phyloP scores from a whole-genome alignment of 2,113 vertebrate species.

The Anoura caudifer region DNA sequence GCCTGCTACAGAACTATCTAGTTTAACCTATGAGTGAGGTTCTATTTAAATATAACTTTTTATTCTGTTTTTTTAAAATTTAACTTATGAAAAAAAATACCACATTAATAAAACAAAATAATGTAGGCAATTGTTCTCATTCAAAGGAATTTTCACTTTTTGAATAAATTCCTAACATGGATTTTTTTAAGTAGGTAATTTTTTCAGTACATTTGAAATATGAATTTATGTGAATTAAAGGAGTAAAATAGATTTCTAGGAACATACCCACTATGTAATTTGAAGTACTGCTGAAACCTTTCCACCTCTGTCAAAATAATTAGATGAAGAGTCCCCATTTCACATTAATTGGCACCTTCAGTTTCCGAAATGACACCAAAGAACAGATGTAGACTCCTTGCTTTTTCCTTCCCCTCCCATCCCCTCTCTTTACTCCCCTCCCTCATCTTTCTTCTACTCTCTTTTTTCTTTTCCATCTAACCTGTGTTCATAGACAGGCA shows the following conservation, averaged over 20 bases:
- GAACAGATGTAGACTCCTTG: not conserved
- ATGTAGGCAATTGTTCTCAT: not conserved
- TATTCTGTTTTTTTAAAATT: not conserved
- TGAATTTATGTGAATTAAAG: not conserved
- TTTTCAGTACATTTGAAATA: not conserved
- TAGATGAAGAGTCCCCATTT: not conserved
- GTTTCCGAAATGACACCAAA: not conserved
- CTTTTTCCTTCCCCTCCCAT: not conserved
- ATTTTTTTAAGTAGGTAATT: not conserved
- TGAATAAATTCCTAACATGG: not conserved
- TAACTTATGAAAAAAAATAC: not conserved
- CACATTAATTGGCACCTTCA: not conserved
- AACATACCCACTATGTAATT: not conserved
- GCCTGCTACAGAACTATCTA: not conserved
- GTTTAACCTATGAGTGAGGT: not conserved
- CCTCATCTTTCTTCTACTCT: not conserved
- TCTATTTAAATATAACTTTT: conserved; percentile 26
- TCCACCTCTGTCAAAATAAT: not conserved
- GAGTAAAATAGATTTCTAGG: not conserved
- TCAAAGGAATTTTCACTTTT: not conserved
- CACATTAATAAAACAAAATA: conserved; percentile 4
- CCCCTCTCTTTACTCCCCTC: not conserved
- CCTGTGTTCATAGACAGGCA: not conserved
- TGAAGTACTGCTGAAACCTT: not conserved
- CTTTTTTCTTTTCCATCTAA: not conserved